Evolutionary conservation across 2,888 invertebrate species (phyloP).

Genomic region (Volucella bombylans): DNA sequence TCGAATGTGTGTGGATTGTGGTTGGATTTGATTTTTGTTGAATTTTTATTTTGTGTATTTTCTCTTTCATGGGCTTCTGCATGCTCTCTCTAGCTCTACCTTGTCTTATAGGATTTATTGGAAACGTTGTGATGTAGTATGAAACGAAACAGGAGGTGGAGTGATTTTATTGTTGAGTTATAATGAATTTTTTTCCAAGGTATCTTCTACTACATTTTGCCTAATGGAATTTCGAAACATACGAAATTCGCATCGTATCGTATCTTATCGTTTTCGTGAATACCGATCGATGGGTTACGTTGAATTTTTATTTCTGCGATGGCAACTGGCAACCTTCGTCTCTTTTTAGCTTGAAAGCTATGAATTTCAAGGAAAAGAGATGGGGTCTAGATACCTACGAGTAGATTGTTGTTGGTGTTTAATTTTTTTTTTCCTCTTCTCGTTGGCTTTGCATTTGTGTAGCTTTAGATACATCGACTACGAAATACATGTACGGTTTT

Average conservation of each 20-base stretch:
- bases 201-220: background rate
- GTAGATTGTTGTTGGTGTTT: too few relatives aligned
- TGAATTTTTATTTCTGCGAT: conserved; percentile 44
- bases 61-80: conserved; percentile 8
- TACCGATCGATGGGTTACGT: conserved; percentile 70
- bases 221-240: conserved; percentile 65
- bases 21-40: conserved; percentile 40
- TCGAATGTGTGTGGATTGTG: conserved; percentile 28
- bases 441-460: conserved; percentile 25
- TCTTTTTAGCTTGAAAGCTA: conserved; percentile 61
- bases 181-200: conserved; percentile 5
- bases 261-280: too few relatives aligned
- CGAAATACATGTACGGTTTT: too few relatives aligned
- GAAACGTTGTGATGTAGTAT: too few relatives aligned
- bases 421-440: conserved; percentile 27
- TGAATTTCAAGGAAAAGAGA: conserved; percentile 70
- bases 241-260: background rate
- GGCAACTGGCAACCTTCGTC: conserved; percentile 71
- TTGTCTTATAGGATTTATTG: background rate
- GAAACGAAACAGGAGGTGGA: background rate
- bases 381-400: conserved; percentile 46
- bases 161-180: background rate
- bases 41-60: background rate
- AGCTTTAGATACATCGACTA: conserved; percentile 12
- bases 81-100: conserved; percentile 13